These are phyloP conservation scores for Pseudobourletiella spinata DNA, from an alignment of 1,140 invertebrate species.

Conservation along the genomic window DNA sequence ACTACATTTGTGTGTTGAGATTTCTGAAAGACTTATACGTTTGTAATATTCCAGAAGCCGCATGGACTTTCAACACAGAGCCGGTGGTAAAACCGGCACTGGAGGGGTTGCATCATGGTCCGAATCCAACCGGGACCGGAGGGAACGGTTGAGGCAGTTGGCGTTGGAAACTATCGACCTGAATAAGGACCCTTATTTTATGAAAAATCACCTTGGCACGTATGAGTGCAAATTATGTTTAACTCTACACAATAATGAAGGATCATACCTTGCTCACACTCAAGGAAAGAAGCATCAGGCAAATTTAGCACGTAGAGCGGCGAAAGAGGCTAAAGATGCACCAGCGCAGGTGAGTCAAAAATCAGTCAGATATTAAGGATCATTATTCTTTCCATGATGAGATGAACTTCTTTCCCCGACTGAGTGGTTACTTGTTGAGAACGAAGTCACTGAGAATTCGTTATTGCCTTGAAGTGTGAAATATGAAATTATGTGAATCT, in stretches of 20 bases:
- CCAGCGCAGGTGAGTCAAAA: slow-evolving; percentile 59
- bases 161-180: slow-evolving; percentile 98
- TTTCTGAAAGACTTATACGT: too few species aligned
- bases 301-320: slow-evolving; percentile 92
- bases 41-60: too few species aligned
- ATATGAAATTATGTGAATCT: too few species aligned
- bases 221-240: slow-evolving; percentile 99
- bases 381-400: too few species aligned
- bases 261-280: slow-evolving; percentile 97
- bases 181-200: slow-evolving; percentile 98
- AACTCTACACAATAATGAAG: slow-evolving; percentile 98
- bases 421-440: too few species aligned
- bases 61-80: slow-evolving; percentile 97
- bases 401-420: too few species aligned
- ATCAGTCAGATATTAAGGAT: too few species aligned
- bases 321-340: slow-evolving; percentile 96
- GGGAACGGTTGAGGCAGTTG: slow-evolving; percentile 89
- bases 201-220: slow-evolving; percentile 94
- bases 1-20: too few species aligned
- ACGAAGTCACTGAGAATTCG: too few species aligned
- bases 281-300: slow-evolving; percentile 99
- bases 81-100: slow-evolving; percentile 96
- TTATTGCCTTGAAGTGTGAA: too few species aligned
- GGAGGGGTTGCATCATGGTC: slow-evolving; percentile 98
- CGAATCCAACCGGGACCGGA: slow-evolving; percentile 90